These are phyloP conservation scores for Smithornis capensis DNA, from an alignment of 2,113 vertebrate species.

Conservation along the genomic window DNA sequence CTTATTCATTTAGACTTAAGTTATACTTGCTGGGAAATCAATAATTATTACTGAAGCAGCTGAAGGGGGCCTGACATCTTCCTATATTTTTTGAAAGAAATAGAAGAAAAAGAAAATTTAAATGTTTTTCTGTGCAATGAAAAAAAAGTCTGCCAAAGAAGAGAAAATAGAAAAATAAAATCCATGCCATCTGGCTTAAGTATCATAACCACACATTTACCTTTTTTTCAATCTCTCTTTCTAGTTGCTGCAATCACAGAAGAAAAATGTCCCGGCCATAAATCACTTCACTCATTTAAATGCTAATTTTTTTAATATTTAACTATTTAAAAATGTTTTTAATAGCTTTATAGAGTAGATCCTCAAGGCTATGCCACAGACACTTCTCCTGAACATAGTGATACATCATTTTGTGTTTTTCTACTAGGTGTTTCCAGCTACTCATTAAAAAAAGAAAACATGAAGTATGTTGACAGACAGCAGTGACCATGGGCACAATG, in stretches of 20 bases:
- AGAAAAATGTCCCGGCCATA: not conserved
- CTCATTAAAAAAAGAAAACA: slow-evolving; percentile 26
- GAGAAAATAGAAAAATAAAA: not conserved
- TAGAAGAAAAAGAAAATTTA: not conserved
- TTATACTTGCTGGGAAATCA: not conserved
- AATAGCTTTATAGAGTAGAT: not conserved
- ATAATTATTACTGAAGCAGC: not conserved
- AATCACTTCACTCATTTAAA: not conserved
- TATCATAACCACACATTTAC: not conserved
- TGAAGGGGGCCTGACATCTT: not conserved
- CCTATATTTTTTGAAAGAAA: not conserved
- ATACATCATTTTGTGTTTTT: not conserved
- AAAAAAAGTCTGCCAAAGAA: not conserved
- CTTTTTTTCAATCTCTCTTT: not conserved
- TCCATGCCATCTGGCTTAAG: not conserved
- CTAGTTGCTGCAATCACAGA: not conserved
- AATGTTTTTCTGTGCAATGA: not conserved
- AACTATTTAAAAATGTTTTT: not conserved
- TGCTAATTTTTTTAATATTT: not conserved
- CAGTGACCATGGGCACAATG: not conserved
- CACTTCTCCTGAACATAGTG: not conserved
- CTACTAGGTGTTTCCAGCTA: not conserved
- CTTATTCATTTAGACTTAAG: not conserved
- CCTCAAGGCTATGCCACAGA: not conserved
- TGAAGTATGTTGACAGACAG: not conserved